Percentiles rank a stretch among this genome's conserved stretches.
Conservation (phyloP, 1,140 invertebrate genomes). For the Mylabris phalerata region DNA sequence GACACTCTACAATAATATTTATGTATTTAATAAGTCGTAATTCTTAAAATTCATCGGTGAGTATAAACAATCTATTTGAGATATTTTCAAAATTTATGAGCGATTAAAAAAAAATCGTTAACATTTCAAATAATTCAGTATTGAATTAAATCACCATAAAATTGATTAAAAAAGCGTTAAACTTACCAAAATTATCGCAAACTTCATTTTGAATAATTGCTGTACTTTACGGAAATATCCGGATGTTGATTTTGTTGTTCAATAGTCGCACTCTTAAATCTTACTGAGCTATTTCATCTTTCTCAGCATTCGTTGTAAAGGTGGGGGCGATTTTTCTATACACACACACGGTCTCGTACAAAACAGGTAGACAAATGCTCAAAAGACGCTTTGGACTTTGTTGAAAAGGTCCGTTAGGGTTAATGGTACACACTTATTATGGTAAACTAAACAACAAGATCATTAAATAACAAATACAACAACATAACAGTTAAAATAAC, state of each 20-base stretch:
- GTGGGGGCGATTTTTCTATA: background rate
- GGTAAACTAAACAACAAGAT: background rate
- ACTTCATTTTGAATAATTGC: background rate
- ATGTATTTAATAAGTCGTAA: too few species aligned
- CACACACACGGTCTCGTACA: too few species aligned
- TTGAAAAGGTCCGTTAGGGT: slow-evolving; percentile 1
- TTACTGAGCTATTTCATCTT: slow-evolving; percentile 18
- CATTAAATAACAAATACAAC: background rate
- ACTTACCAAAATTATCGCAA: slow-evolving; percentile 11
- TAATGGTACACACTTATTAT: background rate
- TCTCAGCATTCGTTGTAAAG: slow-evolving; percentile 8
- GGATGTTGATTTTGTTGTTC: background rate
- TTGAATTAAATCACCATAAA: too few species aligned
- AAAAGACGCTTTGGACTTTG: slow-evolving; percentile 7
- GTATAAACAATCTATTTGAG: background rate
- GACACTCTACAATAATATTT: too few species aligned
- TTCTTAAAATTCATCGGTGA: too few species aligned
- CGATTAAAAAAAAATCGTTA: too few species aligned
- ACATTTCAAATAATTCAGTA: too few species aligned
- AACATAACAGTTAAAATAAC: background rate
- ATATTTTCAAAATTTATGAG: background rate
- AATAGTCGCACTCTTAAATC: slow-evolving; percentile 9
- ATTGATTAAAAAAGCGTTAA: background rate
- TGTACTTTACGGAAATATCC: too few species aligned
- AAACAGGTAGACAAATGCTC: slow-evolving; percentile 9